Evolutionary conservation across 2,113 vertebrate species (phyloP), one percentile per base, ranked within the genome.

Genomic region (Kobus ellipsiprymnus): DNA sequence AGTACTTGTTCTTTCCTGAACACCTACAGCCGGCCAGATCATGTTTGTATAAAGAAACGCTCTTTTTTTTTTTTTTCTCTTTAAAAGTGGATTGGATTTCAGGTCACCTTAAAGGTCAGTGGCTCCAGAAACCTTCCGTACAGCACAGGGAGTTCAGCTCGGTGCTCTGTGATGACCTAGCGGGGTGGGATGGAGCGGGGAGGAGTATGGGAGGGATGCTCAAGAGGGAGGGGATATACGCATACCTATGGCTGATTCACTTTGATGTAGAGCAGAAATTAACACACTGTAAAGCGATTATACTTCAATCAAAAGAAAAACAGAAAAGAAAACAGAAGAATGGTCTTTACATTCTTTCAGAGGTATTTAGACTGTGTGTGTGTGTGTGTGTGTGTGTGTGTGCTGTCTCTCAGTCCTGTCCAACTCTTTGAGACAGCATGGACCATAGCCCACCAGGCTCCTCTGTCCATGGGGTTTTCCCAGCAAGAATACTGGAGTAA

Each of bases 1-100:
- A 97, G 96, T 84, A 84, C 86, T 97, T 90, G 71, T 83, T 97
- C 87, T 88, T 36, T 84, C 88, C 82, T 54, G 82, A 98, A 97
- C 96, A 95, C 92, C 77, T 96, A 95, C 62, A 96, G 91, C 83
- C 23, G 2, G 71, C 71, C 60, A 90, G 93, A 60, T 93, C 6
- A 0, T 90, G 59, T 97, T 95, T 97, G 78, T 93, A 83, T 55
- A 93, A 89, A 91, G 91, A 97, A 94, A 97, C 17, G 14, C 54
- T 89, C 59, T 74, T 97, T 84, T 93, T 92, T 36, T 92, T 36
- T 36, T 71, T 74, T 13, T 10, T 12, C n/a, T 74, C 67, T 77
- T 94, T 54, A 77, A 95, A 94, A 91, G 78, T 57, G 27, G 57
- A 91, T 97, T 93, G 60, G 94, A 67, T 87, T 93, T 96, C 82